Evolutionary conservation across 2,797 vertebrate genomes (phyloP), one percentile per base, ranked within the genome.

Genomic region (Notolabrus celidotus): DNA sequence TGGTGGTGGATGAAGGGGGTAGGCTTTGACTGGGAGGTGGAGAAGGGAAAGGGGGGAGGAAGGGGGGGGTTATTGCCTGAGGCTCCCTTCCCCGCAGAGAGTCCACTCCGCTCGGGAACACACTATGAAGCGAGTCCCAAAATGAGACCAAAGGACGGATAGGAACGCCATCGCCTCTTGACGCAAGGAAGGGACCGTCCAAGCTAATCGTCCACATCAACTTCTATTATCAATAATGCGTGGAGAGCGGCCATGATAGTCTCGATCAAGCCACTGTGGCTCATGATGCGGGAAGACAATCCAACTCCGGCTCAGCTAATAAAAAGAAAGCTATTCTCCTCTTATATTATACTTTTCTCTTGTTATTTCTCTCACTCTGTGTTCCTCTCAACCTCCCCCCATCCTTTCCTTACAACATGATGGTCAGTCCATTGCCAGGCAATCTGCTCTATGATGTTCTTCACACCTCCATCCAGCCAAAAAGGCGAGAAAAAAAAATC

Each of bases 381-480:
- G 83, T 82, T 85, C 80, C 80, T 88, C 83, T 87, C 88, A 86
- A 84, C 85, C 90, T 77, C 77, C 65, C 60, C 73, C 83, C 80
- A 57, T 67, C 86, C 77, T 61, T 88, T 86, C 84, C 80, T 85
- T 89, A 88, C 77, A 91, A 92, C 92, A 94, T 93, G 93, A 93
- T 94, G 94, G 93, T 92, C 93, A 94, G 85, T 93, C 92, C 80
- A 92, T 93, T 95, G 93, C 94, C 94, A 95, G 91, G 92, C 93
- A 95, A 95, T 94, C 94, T 95, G 94, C 82, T 94, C 93, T 92
- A 92, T 94, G 91, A 91, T 91, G 92, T 92, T 91, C 88, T 92
- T 94, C 93, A 88, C 94, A 93, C 91, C 90, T 90, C 83, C 69
- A 74, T 87, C 68, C 79, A 92, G 90, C 92, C 92, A 91, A 90